A percentile compares a stretch with the other conserved stretches of the same genome.
phyloP scores from a whole-genome alignment of 2,113 vertebrate species.

The Epinephelus fuscoguttatus region DNA sequence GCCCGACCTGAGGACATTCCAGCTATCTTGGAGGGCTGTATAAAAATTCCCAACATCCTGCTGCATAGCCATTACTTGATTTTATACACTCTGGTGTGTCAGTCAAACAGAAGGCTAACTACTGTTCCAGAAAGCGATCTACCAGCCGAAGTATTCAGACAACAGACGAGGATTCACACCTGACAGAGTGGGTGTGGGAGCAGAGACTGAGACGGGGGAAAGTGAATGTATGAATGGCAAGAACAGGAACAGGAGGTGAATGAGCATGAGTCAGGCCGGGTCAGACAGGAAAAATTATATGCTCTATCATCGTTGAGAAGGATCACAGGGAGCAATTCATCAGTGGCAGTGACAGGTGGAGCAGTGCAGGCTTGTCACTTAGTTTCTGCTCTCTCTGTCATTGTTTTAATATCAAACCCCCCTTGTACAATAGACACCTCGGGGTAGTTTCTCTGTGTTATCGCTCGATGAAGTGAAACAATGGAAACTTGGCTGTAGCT shows the following conservation, averaged over 20 bases:
- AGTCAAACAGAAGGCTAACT: slow-evolving; percentile 34
- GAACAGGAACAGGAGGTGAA: slow-evolving; percentile 35
- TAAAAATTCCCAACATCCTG: slow-evolving; percentile 60
- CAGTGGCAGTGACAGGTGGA: slow-evolving; percentile 48
- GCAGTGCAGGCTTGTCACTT: slow-evolving; percentile 5
- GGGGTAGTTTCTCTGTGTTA: slow-evolving; percentile 31
- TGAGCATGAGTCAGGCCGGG: slow-evolving; percentile 51
- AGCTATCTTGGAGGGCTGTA: slow-evolving; percentile 43
- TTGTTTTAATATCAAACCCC: background rate
- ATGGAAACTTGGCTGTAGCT: slow-evolving; percentile 41
- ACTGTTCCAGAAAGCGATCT: slow-evolving; percentile 39
- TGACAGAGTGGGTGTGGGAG: slow-evolving; percentile 49
- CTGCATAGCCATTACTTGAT: slow-evolving; percentile 30
- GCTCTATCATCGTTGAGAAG: slow-evolving; percentile 24
- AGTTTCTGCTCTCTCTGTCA: background rate
- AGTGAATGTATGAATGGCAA: slow-evolving; percentile 41
- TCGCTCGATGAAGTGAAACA: slow-evolving; percentile 31
- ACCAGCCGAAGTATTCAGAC: slow-evolving; percentile 59
- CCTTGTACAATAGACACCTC: background rate
- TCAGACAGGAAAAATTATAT: slow-evolving; percentile 49
- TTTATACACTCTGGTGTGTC: slow-evolving; percentile 38
- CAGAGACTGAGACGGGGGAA: slow-evolving; percentile 26
- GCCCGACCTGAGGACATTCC: slow-evolving; percentile 57
- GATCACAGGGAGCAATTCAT: slow-evolving; percentile 41
- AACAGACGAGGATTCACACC: slow-evolving; percentile 53